phyloP scores from a whole-genome alignment of 2,797 vertebrate genomes.

The Serranus cabrilla region DNA sequence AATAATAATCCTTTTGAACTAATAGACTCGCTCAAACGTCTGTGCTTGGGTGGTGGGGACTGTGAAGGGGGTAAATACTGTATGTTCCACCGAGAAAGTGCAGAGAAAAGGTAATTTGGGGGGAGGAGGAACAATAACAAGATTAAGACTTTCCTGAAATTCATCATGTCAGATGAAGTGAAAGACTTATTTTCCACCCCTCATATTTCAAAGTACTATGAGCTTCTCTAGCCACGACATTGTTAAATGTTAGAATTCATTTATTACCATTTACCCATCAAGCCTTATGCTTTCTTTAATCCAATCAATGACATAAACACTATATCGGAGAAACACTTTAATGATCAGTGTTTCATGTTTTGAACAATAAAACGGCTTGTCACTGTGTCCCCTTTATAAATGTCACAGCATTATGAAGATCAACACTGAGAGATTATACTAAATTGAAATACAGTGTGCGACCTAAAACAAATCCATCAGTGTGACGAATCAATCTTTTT shows the following conservation, averaged over 20 bases:
- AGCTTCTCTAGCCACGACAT: conserved; percentile 24
- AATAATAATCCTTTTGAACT: conserved; percentile 90
- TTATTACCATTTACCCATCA: background rate
- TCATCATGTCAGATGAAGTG: conserved; percentile 44
- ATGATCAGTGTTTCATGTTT: conserved; percentile 17
- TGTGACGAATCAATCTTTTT: conserved; percentile 46
- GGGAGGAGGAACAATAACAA: conserved; percentile 72
- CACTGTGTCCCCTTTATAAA: conserved; percentile 37
- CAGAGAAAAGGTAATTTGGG: conserved; percentile 66
- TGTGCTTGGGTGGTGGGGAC: conserved; percentile 74
- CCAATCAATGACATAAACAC: conserved; percentile 9
- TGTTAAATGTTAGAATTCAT: conserved; percentile 54
- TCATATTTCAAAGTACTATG: conserved; percentile 33
- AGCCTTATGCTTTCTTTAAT: background rate
- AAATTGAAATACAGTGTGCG: conserved; percentile 42
- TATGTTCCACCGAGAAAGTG: conserved; percentile 60
- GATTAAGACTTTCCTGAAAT: conserved; percentile 61
- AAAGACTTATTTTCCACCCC: conserved; percentile 30
- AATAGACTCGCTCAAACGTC: conserved; percentile 86
- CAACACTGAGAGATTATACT: conserved; percentile 17
- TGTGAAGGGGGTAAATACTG: conserved; percentile 67
- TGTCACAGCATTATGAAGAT: conserved; percentile 47
- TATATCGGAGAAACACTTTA: conserved; percentile 4
- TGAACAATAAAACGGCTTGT: conserved; percentile 34
- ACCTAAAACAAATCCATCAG: conserved; percentile 29